These are phyloP conservation scores for Drosophila longiperda DNA, from an alignment of 2,888 invertebrate species.

Conservation along the genomic window DNA sequence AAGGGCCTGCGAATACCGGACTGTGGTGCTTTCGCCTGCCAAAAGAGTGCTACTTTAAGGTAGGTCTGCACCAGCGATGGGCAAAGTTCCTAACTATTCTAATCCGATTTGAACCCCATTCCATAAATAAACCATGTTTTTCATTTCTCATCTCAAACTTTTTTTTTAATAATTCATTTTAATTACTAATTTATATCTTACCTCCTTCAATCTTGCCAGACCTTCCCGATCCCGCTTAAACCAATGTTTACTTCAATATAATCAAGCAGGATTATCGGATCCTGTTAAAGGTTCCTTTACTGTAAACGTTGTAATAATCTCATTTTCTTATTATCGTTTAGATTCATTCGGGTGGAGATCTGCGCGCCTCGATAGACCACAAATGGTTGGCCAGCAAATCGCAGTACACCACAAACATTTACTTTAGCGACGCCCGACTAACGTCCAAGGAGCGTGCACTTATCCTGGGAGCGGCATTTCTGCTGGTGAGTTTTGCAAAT, in stretches of 20 bases:
- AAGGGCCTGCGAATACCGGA: conserved; percentile 89
- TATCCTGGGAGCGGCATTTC: conserved; percentile 92
- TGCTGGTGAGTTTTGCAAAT: conserved; percentile 88
- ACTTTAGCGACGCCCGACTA: conserved; percentile 89
- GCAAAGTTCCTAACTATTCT: neutral
- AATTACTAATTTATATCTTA: neutral
- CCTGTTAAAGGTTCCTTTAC: too few species aligned
- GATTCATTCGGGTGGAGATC: conserved; percentile 86
- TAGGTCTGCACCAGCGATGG: conserved; percentile 1
- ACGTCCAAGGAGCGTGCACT: conserved; percentile 92
- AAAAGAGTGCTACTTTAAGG: conserved; percentile 81
- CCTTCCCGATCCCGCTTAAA: neutral
- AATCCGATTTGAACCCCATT: neutral
- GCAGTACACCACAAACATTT: conserved; percentile 90
- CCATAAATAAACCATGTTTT: too few species aligned
- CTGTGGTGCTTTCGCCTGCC: conserved; percentile 86
- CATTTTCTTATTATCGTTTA: conserved; percentile 18
- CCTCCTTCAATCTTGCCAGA: neutral
- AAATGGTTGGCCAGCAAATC: conserved; percentile 89
- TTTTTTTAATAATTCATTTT: too few species aligned
- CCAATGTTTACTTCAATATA: neutral
- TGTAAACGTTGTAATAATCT: neutral
- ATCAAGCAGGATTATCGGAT: too few species aligned
- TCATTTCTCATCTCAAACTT: too few species aligned
- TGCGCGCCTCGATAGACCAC: conserved; percentile 87